phyloP scores from a whole-genome alignment of 2,888 invertebrate species.

The Dugesia japonica region DNA sequence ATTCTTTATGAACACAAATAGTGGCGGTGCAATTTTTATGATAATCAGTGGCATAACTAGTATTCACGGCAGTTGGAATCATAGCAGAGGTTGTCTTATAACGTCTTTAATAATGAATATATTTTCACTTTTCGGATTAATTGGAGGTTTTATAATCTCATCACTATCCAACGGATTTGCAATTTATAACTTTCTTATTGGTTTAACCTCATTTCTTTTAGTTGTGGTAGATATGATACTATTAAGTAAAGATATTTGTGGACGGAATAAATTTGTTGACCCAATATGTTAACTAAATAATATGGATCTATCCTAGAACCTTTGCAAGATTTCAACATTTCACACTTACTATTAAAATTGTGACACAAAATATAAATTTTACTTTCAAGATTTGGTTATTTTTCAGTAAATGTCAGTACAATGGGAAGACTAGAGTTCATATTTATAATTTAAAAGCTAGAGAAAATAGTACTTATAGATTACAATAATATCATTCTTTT shows the following conservation, averaged over 20 bases:
- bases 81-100: background rate
- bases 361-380: no score
- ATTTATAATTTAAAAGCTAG: no score
- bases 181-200: background rate
- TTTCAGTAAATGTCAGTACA: no score
- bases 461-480: no score
- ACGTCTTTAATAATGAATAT: background rate
- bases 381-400: no score
- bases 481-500: no score
- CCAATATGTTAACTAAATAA: no score
- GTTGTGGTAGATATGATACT: background rate
- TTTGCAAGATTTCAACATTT: no score
- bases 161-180: no score
- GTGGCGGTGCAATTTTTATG: background rate
- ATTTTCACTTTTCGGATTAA: background rate
- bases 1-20: background rate
- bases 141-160: background rate
- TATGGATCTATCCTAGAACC: no score
- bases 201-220: background rate
- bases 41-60: background rate
- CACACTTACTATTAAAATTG: no score
- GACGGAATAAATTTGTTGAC: background rate
- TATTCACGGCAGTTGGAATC: constrained; percentile 8
- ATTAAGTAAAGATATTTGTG: background rate
- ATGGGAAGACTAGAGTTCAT: no score